phyloP scores from a whole-genome alignment of 2,888 invertebrate species.

The Chrysina gloriosa region DNA sequence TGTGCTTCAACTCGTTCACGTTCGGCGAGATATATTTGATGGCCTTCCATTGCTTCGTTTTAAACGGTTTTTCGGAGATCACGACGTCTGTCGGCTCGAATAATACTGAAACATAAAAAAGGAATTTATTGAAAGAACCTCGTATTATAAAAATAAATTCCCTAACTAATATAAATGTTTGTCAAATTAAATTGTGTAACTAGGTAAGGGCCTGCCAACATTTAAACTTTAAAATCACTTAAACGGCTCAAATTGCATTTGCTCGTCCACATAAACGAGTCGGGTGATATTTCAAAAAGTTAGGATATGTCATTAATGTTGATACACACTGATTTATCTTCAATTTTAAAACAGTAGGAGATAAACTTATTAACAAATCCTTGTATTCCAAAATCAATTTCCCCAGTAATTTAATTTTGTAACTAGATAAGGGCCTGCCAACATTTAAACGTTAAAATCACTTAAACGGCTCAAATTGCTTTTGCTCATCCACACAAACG shows the following conservation, averaged over 20 bases:
- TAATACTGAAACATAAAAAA: conserved; percentile 76
- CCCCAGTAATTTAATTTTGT: no score
- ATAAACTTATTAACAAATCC: no score
- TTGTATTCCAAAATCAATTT: no score
- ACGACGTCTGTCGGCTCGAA: conserved; percentile 90
- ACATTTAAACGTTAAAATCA: background rate
- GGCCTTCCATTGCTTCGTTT: conserved; percentile 63
- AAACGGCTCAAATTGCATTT: background rate
- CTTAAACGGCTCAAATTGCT: background rate
- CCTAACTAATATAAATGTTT: no score
- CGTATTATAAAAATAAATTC: no score
- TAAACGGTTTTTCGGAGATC: conserved; percentile 80
- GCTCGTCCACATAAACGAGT: no score
- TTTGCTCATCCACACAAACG: no score
- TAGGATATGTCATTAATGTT: no score
- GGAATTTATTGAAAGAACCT: conserved; percentile 3
- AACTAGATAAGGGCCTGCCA: no score
- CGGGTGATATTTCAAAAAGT: no score
- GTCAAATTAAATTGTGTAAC: background rate
- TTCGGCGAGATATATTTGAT: conserved; percentile 83
- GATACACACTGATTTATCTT: no score
- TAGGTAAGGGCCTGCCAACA: conserved; percentile 6
- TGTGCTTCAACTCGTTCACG: conserved; percentile 77
- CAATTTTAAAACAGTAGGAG: no score
- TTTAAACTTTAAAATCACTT: background rate